These are phyloP conservation scores for Sebastes minor DNA, from an alignment of 2,797 vertebrate genomes.

Conservation along the genomic window DNA sequence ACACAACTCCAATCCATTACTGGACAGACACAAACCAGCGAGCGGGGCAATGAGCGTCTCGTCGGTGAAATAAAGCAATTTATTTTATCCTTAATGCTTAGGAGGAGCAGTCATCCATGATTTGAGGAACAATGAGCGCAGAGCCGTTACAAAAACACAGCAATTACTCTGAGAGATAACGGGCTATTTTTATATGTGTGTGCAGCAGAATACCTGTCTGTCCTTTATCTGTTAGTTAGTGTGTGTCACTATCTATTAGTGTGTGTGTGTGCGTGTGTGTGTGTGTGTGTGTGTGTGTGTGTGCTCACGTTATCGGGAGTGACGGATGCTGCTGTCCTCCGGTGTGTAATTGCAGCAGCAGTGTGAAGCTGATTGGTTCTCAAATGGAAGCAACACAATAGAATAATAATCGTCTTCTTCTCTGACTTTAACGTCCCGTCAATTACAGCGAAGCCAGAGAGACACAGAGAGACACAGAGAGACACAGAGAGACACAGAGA, in stretches of 20 bases:
- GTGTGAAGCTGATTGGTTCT: background rate
- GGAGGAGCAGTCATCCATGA: conserved; percentile 37
- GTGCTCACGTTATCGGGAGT: background rate
- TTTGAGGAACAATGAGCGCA: conserved; percentile 40
- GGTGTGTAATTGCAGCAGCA: background rate
- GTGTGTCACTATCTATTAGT: background rate
- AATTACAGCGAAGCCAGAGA: background rate
- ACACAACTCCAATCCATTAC: background rate
- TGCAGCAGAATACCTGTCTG: background rate
- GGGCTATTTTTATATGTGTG: conserved; percentile 1
- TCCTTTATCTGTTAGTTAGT: background rate
- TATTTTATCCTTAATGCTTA: conserved; percentile 34
- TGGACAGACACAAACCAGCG: background rate
- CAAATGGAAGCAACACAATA: background rate
- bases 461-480: no score
- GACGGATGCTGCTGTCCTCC: background rate
- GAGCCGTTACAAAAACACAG: conserved; percentile 37
- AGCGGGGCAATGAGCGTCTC: conserved; percentile 13
- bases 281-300: background rate
- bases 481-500: no score
- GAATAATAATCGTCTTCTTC: conserved; percentile 4
- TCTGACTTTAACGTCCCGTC: background rate
- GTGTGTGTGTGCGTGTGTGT: background rate
- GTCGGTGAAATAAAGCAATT: conserved; percentile 45
- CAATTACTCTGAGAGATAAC: conserved; percentile 55